Base-by-base conservation (phyloP, 2,113 vertebrate species). In the Reinhardtius hippoglossoides region DNA sequence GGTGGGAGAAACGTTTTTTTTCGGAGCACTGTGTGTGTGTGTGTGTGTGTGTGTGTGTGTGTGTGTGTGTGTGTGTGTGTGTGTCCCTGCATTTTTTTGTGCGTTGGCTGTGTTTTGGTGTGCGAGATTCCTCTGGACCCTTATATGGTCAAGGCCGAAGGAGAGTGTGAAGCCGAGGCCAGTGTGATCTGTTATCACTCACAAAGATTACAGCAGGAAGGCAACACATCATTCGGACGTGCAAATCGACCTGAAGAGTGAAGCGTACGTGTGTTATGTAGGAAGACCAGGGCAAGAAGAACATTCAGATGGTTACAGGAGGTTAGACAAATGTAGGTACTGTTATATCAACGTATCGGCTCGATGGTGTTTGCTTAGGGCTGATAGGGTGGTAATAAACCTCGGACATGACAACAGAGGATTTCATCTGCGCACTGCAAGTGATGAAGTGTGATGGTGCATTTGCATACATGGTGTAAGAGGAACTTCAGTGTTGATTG, bases 141-240 rank as follows among this genome's bases (percentile, higher is more conserved):
- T 93, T 95, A 95, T 94, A 95, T 94, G 95, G 95, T 94, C 89
- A 94, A 82, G 82, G 84, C 87, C 80, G 75, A 76, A 85, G 74
- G 57, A 67, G 71, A 83, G 89, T 67, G 86, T 71, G 82, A 81
- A 81, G 80, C 86, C 64, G 57, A 76, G 80, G 70, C 59, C 83
- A 82, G 71, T 46, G 66, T 81, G 87, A 77, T 90, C 88, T 89
- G 89, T 93, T 90, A 91, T 92, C 86, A 88, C 88, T 90, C 80
- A 37, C 35, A 66, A 48, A 80, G 67, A 88, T 78, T 82, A 62
- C 23, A 88, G 74, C 58, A 79, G 78, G 65, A 90, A 89, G 86
- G 76, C 52, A 66, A 74, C 71, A 60, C 40, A 55, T 75, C 65
- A 16, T 73, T 71, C 73, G 40, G 59, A 60, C 3, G n/a, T 50